These are phyloP conservation scores for Eudasyphora cyanicolor DNA, from an alignment of 2,888 invertebrate genomes.

Conservation along the genomic window DNA sequence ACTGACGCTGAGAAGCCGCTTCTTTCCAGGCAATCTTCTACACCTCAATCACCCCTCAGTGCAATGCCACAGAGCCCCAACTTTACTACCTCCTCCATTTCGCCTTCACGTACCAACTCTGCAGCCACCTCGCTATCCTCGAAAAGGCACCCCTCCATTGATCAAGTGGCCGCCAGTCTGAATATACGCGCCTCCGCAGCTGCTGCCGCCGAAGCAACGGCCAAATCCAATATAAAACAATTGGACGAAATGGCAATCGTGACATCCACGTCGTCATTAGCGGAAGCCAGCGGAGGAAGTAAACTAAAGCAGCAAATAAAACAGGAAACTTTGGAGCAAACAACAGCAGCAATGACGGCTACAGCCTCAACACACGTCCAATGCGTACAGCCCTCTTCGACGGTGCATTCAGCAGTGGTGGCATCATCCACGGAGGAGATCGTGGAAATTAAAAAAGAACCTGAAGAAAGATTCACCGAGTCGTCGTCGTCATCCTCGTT, in stretches of 20 bases:
- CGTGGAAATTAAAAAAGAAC: constrained; percentile 55
- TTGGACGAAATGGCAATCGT: constrained; percentile 63
- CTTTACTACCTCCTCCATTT: constrained; percentile 61
- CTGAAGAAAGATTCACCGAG: constrained; percentile 42
- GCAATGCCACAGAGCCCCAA: constrained; percentile 15
- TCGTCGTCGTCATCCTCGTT: neutral
- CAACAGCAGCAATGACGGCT: constrained; percentile 13
- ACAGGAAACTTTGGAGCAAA: constrained; percentile 45
- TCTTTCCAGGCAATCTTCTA: constrained; percentile 52
- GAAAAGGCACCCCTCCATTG: constrained; percentile 78
- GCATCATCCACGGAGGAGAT: constrained; percentile 13
- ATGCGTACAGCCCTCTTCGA: constrained; percentile 37
- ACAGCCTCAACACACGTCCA: neutral
- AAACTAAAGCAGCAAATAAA: constrained; percentile 41
- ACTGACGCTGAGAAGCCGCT: constrained; percentile 56
- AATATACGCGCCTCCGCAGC: constrained; percentile 77
- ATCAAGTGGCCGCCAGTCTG: constrained; percentile 79
- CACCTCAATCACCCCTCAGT: constrained; percentile 47
- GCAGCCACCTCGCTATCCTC: constrained; percentile 67
- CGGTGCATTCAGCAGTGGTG: neutral
- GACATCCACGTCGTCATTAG: constrained; percentile 65
- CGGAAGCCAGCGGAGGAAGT: constrained; percentile 43
- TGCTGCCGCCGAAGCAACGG: constrained; percentile 73
- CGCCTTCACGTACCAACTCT: constrained; percentile 45
- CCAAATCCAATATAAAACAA: constrained; percentile 65